A percentile compares a stretch with the other conserved stretches of the same genome.
phyloP scores from a whole-genome alignment of 2,888 invertebrate genomes.

The Watsonalla binaria region DNA sequence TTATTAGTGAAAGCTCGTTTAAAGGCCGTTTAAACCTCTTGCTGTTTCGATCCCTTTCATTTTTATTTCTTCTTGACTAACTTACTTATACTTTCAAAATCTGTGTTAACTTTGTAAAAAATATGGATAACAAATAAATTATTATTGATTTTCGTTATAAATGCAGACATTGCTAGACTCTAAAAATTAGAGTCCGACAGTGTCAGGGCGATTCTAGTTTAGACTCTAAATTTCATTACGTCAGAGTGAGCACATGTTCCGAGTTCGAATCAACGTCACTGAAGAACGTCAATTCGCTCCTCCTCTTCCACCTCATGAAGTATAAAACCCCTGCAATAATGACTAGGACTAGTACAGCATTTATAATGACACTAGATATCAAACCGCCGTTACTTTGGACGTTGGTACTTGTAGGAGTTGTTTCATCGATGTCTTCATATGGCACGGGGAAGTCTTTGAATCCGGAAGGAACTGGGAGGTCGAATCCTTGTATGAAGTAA shows the following conservation, averaged over 20 bases:
- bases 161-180: no score
- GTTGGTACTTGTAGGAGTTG: slow-evolving; percentile 12
- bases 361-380: slow-evolving; percentile 45
- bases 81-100: no score
- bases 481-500: slow-evolving; percentile 41
- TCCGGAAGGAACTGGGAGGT: slow-evolving; percentile 31
- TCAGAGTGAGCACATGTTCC: slow-evolving; percentile 33
- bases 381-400: slow-evolving; percentile 24
- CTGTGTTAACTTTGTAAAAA: no score
- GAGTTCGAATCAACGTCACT: slow-evolving; percentile 38
- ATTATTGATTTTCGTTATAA: no score
- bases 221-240: neutral
- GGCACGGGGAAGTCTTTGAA: slow-evolving; percentile 19
- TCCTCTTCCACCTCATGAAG: slow-evolving; percentile 37
- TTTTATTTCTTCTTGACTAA: no score
- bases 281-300: slow-evolving; percentile 37
- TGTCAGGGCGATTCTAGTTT: no score
- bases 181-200: no score
- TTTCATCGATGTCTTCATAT: slow-evolving; percentile 12
- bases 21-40: no score
- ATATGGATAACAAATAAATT: no score
- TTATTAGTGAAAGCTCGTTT: no score
- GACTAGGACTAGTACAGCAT: slow-evolving; percentile 38
- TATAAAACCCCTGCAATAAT: slow-evolving; percentile 33
- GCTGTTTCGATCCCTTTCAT: no score